phyloP scores from a whole-genome alignment of 35 echinoderm and acorn worm genomes.

The Ophiothrix spiculata region DNA sequence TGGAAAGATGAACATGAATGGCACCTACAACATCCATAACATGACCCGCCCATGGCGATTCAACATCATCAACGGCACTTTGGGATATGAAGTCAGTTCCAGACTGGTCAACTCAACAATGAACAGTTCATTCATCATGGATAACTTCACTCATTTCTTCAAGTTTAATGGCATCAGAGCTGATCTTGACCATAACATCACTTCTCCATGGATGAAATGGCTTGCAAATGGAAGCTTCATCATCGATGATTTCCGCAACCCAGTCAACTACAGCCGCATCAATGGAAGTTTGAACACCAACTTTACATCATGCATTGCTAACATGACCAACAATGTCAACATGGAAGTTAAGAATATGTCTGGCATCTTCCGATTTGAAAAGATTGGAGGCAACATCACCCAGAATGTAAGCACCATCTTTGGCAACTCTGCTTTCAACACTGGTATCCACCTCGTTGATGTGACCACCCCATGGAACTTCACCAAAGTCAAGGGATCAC shows the following conservation, averaged over 20 bases:
- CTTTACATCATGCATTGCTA: not conserved
- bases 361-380: constrained; percentile 34
- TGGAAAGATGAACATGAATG: constrained; percentile 49
- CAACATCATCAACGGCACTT: constrained; percentile 29
- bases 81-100: constrained; percentile 41
- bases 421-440: constrained; percentile 12
- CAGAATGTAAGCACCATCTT: constrained; percentile 16
- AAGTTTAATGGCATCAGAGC: constrained; percentile 23
- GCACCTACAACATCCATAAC: constrained; percentile 55
- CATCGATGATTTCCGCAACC: constrained; percentile 19
- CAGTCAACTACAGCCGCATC: constrained; percentile 22
- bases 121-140: constrained; percentile 39
- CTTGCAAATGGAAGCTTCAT: constrained; percentile 2
- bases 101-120: constrained; percentile 49
- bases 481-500: constrained; percentile 24
- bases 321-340: constrained; percentile 9
- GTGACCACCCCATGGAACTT: constrained; percentile 32
- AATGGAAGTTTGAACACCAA: constrained; percentile 13
- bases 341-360: constrained; percentile 25
- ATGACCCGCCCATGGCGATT: constrained; percentile 35
- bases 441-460: not conserved
- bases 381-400: not conserved
- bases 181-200: constrained; percentile 33
- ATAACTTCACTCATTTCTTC: constrained; percentile 24
- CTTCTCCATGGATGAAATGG: constrained; percentile 11